Evolutionary conservation across 2,888 invertebrate genomes (phyloP).

Genomic region (Epistrophe grossulariae): DNA sequence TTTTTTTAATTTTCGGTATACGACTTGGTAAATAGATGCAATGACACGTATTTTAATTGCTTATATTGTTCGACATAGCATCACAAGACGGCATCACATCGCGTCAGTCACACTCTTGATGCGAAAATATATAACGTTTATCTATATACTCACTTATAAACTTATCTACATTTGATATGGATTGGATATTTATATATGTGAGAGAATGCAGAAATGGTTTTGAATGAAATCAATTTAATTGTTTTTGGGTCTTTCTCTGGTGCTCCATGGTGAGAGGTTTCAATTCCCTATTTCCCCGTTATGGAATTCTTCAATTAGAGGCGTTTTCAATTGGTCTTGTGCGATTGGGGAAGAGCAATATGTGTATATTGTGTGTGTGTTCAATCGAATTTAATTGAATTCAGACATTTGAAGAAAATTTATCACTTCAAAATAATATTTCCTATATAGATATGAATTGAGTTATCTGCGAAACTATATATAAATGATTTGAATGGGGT

Average conservation of each 20-base stretch:
- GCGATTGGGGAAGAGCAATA: neutral
- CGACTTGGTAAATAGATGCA: conserved; percentile 67
- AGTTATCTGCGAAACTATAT: neutral
- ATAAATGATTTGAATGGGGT: neutral
- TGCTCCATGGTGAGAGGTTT: conserved; percentile 5
- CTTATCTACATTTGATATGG: neutral
- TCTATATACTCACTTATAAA: too few species aligned
- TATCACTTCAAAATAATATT: conserved; percentile 3
- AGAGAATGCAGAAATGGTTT: conserved; percentile 2
- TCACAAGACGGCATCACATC: conserved; percentile 21
- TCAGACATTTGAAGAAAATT: conserved; percentile 13
- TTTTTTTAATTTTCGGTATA: conserved; percentile 25
- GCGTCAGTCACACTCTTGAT: conserved; percentile 34
- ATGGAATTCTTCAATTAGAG: conserved; percentile 57
- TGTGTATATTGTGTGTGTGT: neutral
- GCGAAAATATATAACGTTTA: conserved; percentile 42
- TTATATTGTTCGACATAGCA: conserved; percentile 64
- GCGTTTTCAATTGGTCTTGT: conserved; percentile 39
- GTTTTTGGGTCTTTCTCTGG: conserved; percentile 16
- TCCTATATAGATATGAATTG: neutral
- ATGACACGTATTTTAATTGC: conserved; percentile 75
- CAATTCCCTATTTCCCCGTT: conserved; percentile 46
- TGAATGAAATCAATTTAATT: conserved; percentile 39
- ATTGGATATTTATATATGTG: neutral
- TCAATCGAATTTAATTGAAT: conserved; percentile 41